Percentiles rank a stretch among this genome's conserved stretches.
phyloP scores from a whole-genome alignment of 2,888 invertebrate genomes.

The Andrena camellia region DNA sequence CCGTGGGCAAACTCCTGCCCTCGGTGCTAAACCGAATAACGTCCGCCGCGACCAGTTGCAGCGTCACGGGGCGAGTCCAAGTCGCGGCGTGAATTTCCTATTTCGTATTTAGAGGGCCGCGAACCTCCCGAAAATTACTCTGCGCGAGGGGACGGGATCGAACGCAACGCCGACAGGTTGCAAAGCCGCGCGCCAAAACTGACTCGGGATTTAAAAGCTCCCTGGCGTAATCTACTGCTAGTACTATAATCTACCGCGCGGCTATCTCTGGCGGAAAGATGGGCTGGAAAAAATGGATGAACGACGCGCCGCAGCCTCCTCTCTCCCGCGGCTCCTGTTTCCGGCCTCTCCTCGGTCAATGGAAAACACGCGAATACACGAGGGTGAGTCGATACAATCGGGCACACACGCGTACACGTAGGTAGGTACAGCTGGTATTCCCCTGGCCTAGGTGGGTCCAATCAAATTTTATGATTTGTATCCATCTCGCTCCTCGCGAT shows the following conservation, averaged over 20 bases:
- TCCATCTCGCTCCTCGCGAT: conserved; percentile 79
- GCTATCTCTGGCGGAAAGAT: conserved; percentile 11
- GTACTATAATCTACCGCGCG: not conserved
- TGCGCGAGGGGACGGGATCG: not conserved
- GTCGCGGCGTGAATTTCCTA: not conserved
- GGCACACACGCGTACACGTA: conserved; percentile 33
- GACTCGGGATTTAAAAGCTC: conserved; percentile 1
- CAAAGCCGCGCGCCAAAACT: not conserved
- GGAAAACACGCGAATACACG: conserved; percentile 72
- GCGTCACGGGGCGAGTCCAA: not conserved
- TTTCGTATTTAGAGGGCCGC: not conserved
- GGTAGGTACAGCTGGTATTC: conserved; percentile 63
- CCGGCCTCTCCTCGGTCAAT: conserved; percentile 34
- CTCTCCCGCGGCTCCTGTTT: conserved; percentile 37
- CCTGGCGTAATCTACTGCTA: not conserved
- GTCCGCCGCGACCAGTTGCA: not conserved
- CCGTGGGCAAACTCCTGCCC: conserved; percentile 15
- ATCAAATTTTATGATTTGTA: conserved; percentile 84
- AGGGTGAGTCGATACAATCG: conserved; percentile 73
- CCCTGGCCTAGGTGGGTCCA: conserved; percentile 76
- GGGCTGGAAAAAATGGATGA: conserved; percentile 65
- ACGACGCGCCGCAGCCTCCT: conserved; percentile 67
- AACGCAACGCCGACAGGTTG: too few relatives aligned
- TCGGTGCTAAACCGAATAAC: not conserved
- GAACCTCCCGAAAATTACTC: not conserved